A percentile compares a stretch with the other conserved stretches of the same genome.
Evolutionary conservation across 2,888 invertebrate genomes (phyloP).

Genomic region (Eupeodes luniger): DNA sequence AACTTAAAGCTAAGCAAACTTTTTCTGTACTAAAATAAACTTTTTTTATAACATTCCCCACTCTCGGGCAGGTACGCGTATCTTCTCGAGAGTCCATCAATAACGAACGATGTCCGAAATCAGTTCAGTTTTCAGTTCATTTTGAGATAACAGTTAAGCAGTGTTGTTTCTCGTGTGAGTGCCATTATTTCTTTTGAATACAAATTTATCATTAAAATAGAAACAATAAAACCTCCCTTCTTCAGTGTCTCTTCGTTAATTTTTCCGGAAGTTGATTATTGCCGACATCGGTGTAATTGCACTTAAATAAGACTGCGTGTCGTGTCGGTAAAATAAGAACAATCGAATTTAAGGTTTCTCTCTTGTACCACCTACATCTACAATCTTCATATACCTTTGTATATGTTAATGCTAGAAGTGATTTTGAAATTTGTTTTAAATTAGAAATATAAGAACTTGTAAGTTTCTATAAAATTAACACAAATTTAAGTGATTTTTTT

Average conservation of each 20-base stretch:
- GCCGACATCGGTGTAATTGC: slow-evolving; percentile 44
- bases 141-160: slow-evolving; percentile 61
- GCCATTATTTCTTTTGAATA: not conserved
- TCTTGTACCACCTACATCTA: slow-evolving; percentile 1
- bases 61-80: slow-evolving; percentile 57
- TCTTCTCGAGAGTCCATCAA: slow-evolving; percentile 65
- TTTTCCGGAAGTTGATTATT: slow-evolving; percentile 47
- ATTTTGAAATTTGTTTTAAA: not conserved
- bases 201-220: slow-evolving; percentile 36
- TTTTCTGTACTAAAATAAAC: slow-evolving; percentile 58
- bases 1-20: slow-evolving; percentile 5
- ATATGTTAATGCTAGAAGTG: slow-evolving; percentile 10
- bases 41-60: slow-evolving; percentile 30
- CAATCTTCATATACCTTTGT: too few relatives aligned
- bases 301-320: slow-evolving; percentile 7
- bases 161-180: slow-evolving; percentile 31
- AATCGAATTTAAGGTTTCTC: slow-evolving; percentile 10
- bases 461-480: not conserved
- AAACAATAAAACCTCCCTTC: slow-evolving; percentile 25
- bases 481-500: slow-evolving; percentile 36
- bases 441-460: slow-evolving; percentile 3
- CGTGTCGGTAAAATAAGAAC: slow-evolving; percentile 38
- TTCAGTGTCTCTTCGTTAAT: slow-evolving; percentile 22
- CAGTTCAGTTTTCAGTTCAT: slow-evolving; percentile 71
- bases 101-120: slow-evolving; percentile 64